phyloP scores from a whole-genome alignment of 2,113 vertebrate species.

The Aythya baeri region DNA sequence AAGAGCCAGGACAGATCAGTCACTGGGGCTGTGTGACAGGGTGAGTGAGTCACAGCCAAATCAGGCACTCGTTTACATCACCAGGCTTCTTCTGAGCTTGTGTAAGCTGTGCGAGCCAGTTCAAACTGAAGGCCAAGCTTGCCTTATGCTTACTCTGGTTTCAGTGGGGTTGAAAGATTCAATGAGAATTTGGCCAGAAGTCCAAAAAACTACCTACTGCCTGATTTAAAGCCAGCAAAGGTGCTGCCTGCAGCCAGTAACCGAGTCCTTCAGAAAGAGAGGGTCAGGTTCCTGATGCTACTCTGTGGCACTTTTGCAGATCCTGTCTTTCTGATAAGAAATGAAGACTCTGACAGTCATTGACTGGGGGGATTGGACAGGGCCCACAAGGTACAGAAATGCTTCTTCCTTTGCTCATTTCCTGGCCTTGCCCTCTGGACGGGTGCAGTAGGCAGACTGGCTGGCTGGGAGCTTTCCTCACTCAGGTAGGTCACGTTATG shows the following conservation, averaged over 20 bases:
- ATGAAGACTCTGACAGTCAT: not conserved
- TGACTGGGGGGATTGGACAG: not conserved
- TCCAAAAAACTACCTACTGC: not conserved
- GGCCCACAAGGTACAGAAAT: not conserved
- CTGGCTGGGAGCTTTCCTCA: not conserved
- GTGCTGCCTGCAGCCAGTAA: not conserved
- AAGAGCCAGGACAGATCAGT: not conserved
- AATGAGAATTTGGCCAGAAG: not conserved
- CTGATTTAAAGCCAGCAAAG: not conserved
- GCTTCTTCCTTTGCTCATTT: not conserved
- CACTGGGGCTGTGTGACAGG: constrained; percentile 3
- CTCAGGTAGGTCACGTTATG: constrained; percentile 2
- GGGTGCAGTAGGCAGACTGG: not conserved
- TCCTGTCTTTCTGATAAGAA: not conserved
- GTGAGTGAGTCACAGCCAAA: constrained; percentile 26
- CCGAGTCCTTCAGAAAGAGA: not conserved
- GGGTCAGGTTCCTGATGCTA: not conserved
- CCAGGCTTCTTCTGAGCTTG: not conserved
- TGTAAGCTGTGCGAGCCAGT: not conserved
- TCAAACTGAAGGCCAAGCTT: not conserved
- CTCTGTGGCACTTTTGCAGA: not conserved
- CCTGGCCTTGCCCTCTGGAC: not conserved
- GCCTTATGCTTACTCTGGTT: not conserved
- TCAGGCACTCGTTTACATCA: not conserved
- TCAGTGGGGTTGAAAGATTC: not conserved